A percentile compares a stretch with the other conserved stretches of the same genome.
These are phyloP conservation scores for Sinocyclocheilus anophthalmus DNA, from an alignment of 2,113 vertebrate species.

Conservation along the genomic window DNA sequence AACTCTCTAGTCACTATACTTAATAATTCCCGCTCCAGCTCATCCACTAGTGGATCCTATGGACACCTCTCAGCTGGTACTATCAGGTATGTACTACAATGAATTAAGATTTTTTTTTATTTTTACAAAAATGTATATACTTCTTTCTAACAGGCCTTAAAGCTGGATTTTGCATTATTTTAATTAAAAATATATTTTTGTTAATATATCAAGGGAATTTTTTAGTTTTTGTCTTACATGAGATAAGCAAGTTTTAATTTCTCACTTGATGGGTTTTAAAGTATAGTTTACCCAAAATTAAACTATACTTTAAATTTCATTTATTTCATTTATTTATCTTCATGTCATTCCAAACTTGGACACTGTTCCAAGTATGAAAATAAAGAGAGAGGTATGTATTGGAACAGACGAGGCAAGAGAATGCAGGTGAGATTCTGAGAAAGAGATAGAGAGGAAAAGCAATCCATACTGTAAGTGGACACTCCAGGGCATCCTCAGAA, in stretches of 20 bases:
- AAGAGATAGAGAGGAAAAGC: conserved; percentile 47
- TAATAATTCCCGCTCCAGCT: conserved; percentile 97
- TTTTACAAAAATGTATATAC: background rate
- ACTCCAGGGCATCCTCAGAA: conserved; percentile 70
- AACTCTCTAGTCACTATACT: conserved; percentile 96
- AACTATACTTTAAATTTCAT: too few species aligned
- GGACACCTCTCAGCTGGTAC: conserved; percentile 96
- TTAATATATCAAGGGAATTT: background rate
- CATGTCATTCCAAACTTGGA: background rate
- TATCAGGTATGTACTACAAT: conserved; percentile 83
- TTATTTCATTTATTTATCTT: background rate
- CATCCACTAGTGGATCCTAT: conserved; percentile 95
- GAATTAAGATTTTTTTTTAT: background rate
- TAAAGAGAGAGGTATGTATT: conserved; percentile 34
- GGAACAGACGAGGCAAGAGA: conserved; percentile 29
- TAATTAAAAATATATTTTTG: background rate
- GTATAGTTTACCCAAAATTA: background rate
- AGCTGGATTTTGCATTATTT: background rate
- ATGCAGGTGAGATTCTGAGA: conserved; percentile 44
- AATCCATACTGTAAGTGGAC: background rate
- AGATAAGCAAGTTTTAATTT: background rate
- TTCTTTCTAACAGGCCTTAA: background rate
- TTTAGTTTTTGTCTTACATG: background rate
- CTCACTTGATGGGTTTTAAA: background rate
- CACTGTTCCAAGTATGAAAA: conserved; percentile 27